A percentile compares a stretch with the other conserved stretches of the same genome.
phyloP scores from a whole-genome alignment of 2,888 invertebrate genomes.

The Tenthredo distinguenda region DNA sequence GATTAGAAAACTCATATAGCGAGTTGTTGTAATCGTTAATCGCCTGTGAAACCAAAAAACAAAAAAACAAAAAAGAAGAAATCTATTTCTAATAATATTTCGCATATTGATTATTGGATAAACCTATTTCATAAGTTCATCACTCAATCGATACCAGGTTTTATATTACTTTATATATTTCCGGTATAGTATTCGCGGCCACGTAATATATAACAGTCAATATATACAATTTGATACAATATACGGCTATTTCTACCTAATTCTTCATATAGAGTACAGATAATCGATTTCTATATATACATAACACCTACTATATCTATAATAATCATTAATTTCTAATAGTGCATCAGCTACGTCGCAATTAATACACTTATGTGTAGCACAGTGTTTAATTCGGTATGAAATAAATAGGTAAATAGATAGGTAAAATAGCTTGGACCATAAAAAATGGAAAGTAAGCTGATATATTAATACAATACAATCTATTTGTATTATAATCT shows the following conservation, averaged over 20 bases:
- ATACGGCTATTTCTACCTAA: slow-evolving; percentile 18
- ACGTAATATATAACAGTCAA: slow-evolving; percentile 10
- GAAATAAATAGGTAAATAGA: neutral
- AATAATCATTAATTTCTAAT: neutral
- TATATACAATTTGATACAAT: slow-evolving; percentile 25
- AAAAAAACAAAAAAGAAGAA: neutral
- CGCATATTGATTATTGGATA: neutral
- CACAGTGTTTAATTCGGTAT: slow-evolving; percentile 4
- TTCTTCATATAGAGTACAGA: neutral
- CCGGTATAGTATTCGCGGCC: slow-evolving; percentile 11
- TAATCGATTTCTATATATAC: slow-evolving; percentile 14
- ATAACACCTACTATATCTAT: slow-evolving; percentile 2
- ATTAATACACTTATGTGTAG: neutral
- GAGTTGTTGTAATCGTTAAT: neutral
- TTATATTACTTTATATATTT: slow-evolving; percentile 17
- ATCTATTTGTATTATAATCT: neutral
- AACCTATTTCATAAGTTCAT: neutral
- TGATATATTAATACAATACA: neutral
- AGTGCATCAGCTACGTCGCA: slow-evolving; percentile 4
- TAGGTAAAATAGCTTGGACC: slow-evolving; percentile 22
- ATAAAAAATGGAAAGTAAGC: slow-evolving; percentile 40
- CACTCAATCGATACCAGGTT: slow-evolving; percentile 4
- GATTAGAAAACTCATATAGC: neutral
- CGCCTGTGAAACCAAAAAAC: slow-evolving; percentile 1
- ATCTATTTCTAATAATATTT: neutral